Percentiles rank a stretch among this genome's conserved stretches.
phyloP scores from a whole-genome alignment of 2,113 vertebrate genomes.

The Perognathus longimembris region DNA sequence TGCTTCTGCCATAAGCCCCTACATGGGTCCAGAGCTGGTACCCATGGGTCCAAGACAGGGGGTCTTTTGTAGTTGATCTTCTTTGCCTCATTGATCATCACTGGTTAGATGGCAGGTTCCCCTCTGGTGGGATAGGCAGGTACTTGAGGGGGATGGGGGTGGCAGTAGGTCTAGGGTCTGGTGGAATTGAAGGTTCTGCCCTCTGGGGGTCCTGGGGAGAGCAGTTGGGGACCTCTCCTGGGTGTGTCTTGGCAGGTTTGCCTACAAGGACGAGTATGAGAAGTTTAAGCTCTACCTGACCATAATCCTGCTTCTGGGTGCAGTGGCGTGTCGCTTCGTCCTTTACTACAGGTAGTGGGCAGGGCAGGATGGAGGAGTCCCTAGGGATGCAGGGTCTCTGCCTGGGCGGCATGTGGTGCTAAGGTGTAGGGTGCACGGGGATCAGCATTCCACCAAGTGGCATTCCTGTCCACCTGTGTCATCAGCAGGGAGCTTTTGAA shows the following conservation, averaged over 20 bases:
- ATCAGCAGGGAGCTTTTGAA: not conserved
- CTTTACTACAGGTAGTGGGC: slow-evolving; percentile 93
- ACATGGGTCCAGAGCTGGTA: not conserved
- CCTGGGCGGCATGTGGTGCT: not conserved
- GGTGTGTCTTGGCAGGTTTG: slow-evolving; percentile 88
- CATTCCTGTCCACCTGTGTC: not conserved
- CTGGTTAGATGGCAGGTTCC: not conserved
- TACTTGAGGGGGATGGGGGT: not conserved
- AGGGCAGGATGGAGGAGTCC: rapidly evolving
- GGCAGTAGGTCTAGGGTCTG: not conserved
- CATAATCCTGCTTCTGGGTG: slow-evolving; percentile 96
- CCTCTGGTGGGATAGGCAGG: not conserved
- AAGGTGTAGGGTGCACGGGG: not conserved
- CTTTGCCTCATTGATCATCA: not conserved
- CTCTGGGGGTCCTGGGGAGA: not conserved
- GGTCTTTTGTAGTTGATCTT: not conserved
- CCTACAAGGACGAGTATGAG: slow-evolving; percentile 99
- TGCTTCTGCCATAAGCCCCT: not conserved
- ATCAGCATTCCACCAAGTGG: not conserved
- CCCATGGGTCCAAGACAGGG: not conserved
- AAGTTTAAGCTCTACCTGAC: slow-evolving; percentile 99
- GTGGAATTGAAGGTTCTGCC: not conserved
- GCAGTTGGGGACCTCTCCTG: not conserved
- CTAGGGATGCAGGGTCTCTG: not conserved
- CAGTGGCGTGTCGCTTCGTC: slow-evolving; percentile 94